Evolutionary conservation across 2,113 vertebrate species (phyloP), one percentile per base, ranked within the genome.

Genomic region (Tenrec ecaudatus): DNA sequence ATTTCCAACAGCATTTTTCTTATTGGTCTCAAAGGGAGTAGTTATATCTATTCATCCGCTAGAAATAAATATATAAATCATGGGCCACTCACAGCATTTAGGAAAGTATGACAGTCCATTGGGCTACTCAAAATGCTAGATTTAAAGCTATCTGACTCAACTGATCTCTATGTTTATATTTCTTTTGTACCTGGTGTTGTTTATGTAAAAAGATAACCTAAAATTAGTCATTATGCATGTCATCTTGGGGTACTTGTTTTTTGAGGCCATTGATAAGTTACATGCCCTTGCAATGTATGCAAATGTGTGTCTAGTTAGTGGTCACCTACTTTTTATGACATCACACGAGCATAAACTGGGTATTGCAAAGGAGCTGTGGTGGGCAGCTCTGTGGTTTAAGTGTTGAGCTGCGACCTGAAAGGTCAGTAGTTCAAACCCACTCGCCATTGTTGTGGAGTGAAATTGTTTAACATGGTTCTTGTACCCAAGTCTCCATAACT

Each of bases 1-100:
- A 38, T 78, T 38, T 96, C 66, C 7, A 53, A n/a, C 15, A 69
- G 69, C 14, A 81, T 82, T 94, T 94, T 95, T 96, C 89, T 93
- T 94, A 77, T 83, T 91, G 83, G 57, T 95, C 31, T 64, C 38
- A 40, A 58, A 95, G 78, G 36, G 82, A 75, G 17, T 40, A 36
- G 23, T 75, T 20, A 92, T 78, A 53, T 66, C 29, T 5, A 58
- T 78, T 62, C 38, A 80, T 40, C 19, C 16, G 23, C 23, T 83
- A 53, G 47, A 62, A 75, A 60, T n/a, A 47, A 58, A 33, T 25
- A 29, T 62, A 3, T 43, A 33, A 90, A 69, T 47, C 38, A 62
- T 64, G 38, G 19, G 69, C 3, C 53, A 68, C 58, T 75, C 12
- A 19, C 11, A 6, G 1, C 22, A 43, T 80, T 79, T 58, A 38